Conservation (phyloP, 2,113 vertebrate species). For the Chaetorhynchus papuensis region DNA sequence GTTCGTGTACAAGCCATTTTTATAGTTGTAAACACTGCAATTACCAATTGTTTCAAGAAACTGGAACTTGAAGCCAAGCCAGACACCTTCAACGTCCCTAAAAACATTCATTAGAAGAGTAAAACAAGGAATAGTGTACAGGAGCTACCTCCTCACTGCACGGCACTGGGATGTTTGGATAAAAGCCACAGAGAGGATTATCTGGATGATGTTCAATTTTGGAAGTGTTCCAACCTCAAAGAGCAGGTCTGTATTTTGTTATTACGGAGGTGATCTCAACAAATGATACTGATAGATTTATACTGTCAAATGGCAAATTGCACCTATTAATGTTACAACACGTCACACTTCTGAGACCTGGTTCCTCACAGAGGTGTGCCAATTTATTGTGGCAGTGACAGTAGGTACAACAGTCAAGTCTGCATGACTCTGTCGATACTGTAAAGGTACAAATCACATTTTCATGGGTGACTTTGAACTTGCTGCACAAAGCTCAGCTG, state of each 20-base stretch:
- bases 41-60: constrained; percentile 42
- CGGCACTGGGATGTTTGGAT: background rate
- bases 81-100: background rate
- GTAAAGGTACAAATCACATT: background rate
- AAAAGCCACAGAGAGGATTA: constrained; percentile 3
- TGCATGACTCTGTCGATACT: background rate
- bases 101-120: background rate
- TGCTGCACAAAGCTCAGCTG: background rate
- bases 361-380: background rate
- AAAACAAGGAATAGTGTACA: background rate
- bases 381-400: background rate
- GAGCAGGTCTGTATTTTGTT: background rate
- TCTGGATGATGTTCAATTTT: constrained; percentile 13
- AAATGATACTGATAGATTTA: background rate
- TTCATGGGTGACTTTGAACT: background rate
- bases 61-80: background rate
- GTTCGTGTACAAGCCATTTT: background rate
- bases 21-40: background rate
- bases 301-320: background rate
- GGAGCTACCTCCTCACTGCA: background rate
- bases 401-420: background rate
- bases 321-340: background rate
- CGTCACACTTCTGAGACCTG: background rate
- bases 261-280: background rate
- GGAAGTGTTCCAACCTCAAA: background rate